Base-by-base conservation (phyloP, 92 coral and sea anemone species). In the Bergia puertoricense region DNA sequence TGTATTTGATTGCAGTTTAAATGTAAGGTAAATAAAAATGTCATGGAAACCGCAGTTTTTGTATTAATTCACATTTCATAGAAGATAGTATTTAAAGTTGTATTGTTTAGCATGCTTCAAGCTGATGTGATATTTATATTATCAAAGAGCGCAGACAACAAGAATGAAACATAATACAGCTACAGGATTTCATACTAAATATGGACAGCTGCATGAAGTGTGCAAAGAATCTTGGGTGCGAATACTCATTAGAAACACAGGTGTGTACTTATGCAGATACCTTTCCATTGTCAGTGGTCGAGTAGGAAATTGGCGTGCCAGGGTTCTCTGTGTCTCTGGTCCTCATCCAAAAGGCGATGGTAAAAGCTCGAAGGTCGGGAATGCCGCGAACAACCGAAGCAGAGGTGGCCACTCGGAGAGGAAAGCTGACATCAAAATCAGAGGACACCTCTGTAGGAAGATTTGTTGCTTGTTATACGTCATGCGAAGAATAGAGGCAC, bases 271-370 rank as follows among this genome's bases (percentile, higher is more conserved):
- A 36, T 15, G 11, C 20, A n/a, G 13, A 7, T 75, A 75, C 85
- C 83, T 95, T 91, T 45, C 97, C 97, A 30, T 68, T 85, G 39
- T 85, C 94, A 20, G 89, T 93, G 44, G 95, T 96, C 11, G 99
- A 81, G 89, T 97, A 97, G 22, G 99, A 97, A 78, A 97, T 66
- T 2, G 99, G 98, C 51, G 99, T 97, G 18, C 99, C 99, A 8
- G 99, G 96, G 89, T 97, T 95, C 57, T 94, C 97, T 36, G 77
- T 74, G 88, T 97, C 99, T 20, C 92, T 89, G 46, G 99, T 94
- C 79, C 98, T 94, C 75, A 97, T 93, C 99, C 99, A 97, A 76
- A 97, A 97, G 16, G 97, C 98, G 54, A 95, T 76, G 16, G 99
- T 95, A 82, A 97, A 92, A 15, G 98, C 99, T 45, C 72, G 91